Evolutionary conservation across 2,888 invertebrate species (phyloP).

Genomic region (Agrochola litura): DNA sequence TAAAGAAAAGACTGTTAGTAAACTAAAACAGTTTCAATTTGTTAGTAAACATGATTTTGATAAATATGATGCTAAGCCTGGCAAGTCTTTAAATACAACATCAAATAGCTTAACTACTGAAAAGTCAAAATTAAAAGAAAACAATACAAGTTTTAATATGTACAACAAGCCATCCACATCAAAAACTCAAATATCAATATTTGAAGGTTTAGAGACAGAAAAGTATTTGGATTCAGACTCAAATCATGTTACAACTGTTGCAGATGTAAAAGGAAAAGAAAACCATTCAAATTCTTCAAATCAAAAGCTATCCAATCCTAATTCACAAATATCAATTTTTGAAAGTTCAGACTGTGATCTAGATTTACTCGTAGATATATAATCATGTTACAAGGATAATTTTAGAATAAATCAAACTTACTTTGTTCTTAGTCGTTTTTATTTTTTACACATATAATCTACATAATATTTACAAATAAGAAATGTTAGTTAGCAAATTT

Average conservation of each 20-base stretch:
- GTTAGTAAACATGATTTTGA: constrained; percentile 77
- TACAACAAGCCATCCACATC: constrained; percentile 41
- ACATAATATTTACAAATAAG: constrained; percentile 38
- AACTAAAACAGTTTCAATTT: constrained; percentile 84
- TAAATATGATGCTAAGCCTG: constrained; percentile 77
- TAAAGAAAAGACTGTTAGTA: constrained; percentile 68
- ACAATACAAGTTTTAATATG: neutral
- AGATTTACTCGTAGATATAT: constrained; percentile 88
- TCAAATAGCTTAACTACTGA: neutral
- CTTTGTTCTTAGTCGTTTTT: constrained; percentile 22
- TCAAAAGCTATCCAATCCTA: constrained; percentile 62
- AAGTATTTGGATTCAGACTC: constrained; percentile 27
- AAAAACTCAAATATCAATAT: constrained; percentile 47
- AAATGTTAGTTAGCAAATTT: neutral
- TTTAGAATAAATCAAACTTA: constrained; percentile 48
- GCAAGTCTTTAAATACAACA: constrained; percentile 29
- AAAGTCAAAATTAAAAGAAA: constrained; percentile 22
- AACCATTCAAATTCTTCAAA: constrained; percentile 63
- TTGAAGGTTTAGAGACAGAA: constrained; percentile 40
- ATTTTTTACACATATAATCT: constrained; percentile 14
- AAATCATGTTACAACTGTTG: constrained; percentile 46
- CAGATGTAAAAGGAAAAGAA: constrained; percentile 64
- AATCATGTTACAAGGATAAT: constrained; percentile 66
- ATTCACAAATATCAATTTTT: constrained; percentile 88
- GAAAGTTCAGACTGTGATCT: constrained; percentile 89